Percentiles rank a stretch among this genome's conserved stretches.
Conservation (phyloP, 2,888 invertebrate genomes). For the Sialis fuliginosa region DNA sequence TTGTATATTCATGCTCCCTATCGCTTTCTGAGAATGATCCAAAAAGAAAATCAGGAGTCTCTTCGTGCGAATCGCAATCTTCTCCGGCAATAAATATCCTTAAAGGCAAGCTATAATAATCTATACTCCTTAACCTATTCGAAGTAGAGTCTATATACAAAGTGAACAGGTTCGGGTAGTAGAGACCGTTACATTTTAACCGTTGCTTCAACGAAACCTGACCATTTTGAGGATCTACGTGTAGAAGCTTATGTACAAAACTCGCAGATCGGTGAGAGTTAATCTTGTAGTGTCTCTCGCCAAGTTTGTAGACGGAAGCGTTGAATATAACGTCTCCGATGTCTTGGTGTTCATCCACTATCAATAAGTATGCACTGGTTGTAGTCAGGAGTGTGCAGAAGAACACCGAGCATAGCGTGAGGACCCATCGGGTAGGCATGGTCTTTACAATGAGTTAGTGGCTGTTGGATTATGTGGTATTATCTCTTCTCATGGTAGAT, state of each 20-base stretch:
- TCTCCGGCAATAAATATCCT: conserved; percentile 56
- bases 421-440: neutral
- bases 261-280: conserved; percentile 66
- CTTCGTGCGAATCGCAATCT: conserved; percentile 45
- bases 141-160: conserved; percentile 76
- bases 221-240: conserved; percentile 57
- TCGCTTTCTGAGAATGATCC: conserved; percentile 31
- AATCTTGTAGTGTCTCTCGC: conserved; percentile 60
- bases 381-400: neutral
- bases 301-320: conserved; percentile 62
- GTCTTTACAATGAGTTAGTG: neutral
- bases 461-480: neutral
- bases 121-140: conserved; percentile 57
- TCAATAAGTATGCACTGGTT: conserved; percentile 17
- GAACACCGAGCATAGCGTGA: neutral
- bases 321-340: conserved; percentile 56
- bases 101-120: conserved; percentile 66
- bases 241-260: conserved; percentile 61
- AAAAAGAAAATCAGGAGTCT: conserved; percentile 27
- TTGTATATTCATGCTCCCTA: conserved; percentile 13
- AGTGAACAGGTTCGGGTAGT: conserved; percentile 71
- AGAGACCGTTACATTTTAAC: conserved; percentile 61
- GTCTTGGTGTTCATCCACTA: conserved; percentile 25
- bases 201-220: conserved; percentile 53
- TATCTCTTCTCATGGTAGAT: too few species aligned